Conservation (phyloP, 92 coral and sea anemone species). For the Siderastrea siderea region DNA sequence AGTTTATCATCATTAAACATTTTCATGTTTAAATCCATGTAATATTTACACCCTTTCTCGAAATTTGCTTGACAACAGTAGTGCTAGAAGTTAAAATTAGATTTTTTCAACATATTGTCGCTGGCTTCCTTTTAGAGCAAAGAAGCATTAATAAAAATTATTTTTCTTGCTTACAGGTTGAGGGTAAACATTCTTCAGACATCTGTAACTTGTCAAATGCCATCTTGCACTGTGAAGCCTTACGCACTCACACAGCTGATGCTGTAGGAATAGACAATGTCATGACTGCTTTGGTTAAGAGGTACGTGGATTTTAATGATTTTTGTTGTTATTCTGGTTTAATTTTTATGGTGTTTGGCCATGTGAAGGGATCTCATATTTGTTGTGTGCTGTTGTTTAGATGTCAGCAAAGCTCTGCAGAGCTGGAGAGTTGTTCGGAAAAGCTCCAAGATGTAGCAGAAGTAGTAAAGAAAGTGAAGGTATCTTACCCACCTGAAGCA, state of each 20-base stretch:
- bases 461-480: conserved; percentile 80
- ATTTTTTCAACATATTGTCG: not conserved
- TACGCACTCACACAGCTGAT: conserved; percentile 87
- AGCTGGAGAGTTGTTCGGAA: conserved; percentile 84
- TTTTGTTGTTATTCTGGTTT: not conserved
- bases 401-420: conserved; percentile 88
- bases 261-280: conserved; percentile 85
- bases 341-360: not conserved
- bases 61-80: too few species aligned
- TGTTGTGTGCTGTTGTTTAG: conserved; percentile 34
- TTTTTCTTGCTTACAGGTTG: conserved; percentile 62
- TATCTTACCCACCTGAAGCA: conserved; percentile 90
- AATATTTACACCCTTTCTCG: too few species aligned
- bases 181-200: conserved; percentile 92
- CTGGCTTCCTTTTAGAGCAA: too few species aligned
- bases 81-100: not conserved
- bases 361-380: not conserved
- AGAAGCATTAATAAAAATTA: too few species aligned
- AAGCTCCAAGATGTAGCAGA: conserved; percentile 83
- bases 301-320: conserved; percentile 27
- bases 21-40: not conserved
- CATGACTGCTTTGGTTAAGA: conserved; percentile 85
- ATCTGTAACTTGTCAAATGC: conserved; percentile 94
- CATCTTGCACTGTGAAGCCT: conserved; percentile 92
- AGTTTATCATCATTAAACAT: not conserved